phyloP scores from a whole-genome alignment of 2,797 vertebrate genomes.

The Cottoperca gobio region DNA sequence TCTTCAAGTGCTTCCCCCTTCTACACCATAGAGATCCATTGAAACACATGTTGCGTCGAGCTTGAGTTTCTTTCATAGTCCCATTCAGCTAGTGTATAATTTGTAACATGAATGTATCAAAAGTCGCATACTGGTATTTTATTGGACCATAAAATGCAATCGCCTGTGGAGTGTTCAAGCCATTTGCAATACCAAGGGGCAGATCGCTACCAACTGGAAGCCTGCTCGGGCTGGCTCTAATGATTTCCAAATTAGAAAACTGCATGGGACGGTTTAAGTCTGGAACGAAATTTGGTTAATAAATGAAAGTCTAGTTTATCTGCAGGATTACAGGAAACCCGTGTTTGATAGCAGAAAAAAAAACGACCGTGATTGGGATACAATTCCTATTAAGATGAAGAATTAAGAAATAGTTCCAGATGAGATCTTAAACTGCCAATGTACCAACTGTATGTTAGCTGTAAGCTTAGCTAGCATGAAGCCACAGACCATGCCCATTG shows the following conservation, averaged over 20 bases:
- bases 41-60: slow-evolving; percentile 3
- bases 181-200: slow-evolving; percentile 20
- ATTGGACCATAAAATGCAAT: background rate
- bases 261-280: slow-evolving; percentile 1
- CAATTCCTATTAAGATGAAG: no score
- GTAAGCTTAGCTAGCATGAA: background rate
- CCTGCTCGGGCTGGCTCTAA: slow-evolving; percentile 39
- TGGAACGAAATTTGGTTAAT: slow-evolving; percentile 20
- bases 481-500: no score
- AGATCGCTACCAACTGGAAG: slow-evolving; percentile 48
- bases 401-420: no score
- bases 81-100: background rate
- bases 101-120: background rate
- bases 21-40: background rate
- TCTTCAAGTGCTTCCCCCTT: background rate
- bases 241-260: slow-evolving; percentile 36
- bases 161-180: background rate
- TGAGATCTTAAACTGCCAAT: background rate
- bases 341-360: no score
- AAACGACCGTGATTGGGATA: no score
- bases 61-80: background rate
- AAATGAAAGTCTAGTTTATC: slow-evolving; percentile 36
- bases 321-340: slow-evolving; percentile 11
- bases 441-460: background rate
- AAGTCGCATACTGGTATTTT: slow-evolving; percentile 7